Evolutionary conservation across 2,113 vertebrate genomes (phyloP).

Genomic region (Callocephalon fimbriatum): DNA sequence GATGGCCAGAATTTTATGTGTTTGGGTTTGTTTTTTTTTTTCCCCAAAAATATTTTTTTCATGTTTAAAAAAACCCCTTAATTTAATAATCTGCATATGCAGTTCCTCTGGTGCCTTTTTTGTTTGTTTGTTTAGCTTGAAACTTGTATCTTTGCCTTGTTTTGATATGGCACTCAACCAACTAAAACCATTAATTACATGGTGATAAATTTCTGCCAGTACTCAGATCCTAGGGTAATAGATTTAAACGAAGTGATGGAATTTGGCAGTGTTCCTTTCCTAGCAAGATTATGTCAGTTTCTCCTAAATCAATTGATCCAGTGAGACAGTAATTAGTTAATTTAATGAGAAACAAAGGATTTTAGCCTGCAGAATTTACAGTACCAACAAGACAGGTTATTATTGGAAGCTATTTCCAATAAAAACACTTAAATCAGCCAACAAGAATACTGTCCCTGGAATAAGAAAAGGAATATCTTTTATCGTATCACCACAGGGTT

Average conservation of each 20-base stretch:
- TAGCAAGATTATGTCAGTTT: background rate
- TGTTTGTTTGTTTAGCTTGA: background rate
- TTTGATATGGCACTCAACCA: background rate
- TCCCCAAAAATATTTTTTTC: background rate
- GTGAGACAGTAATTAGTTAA: slow-evolving; percentile 48
- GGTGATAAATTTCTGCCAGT: background rate
- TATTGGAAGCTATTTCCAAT: slow-evolving; percentile 26
- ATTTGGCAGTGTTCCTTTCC: slow-evolving; percentile 21
- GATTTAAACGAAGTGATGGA: slow-evolving; percentile 15
- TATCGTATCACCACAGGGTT: background rate
- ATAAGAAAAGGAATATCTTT: background rate
- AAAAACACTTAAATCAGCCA: slow-evolving; percentile 36
- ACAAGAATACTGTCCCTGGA: background rate
- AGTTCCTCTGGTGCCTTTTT: background rate
- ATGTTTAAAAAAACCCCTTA: background rate
- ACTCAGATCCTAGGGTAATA: background rate
- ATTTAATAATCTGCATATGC: background rate
- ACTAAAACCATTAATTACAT: background rate
- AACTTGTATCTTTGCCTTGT: background rate
- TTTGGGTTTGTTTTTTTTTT: background rate
- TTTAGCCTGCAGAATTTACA: slow-evolving; percentile 31
- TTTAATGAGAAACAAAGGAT: slow-evolving; percentile 59
- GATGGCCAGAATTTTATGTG: background rate
- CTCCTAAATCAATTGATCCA: slow-evolving; percentile 23
- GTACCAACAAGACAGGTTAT: slow-evolving; percentile 30